These are phyloP conservation scores for Orius laevigatus DNA, from an alignment of 1,140 invertebrate genomes.

Conservation along the genomic window DNA sequence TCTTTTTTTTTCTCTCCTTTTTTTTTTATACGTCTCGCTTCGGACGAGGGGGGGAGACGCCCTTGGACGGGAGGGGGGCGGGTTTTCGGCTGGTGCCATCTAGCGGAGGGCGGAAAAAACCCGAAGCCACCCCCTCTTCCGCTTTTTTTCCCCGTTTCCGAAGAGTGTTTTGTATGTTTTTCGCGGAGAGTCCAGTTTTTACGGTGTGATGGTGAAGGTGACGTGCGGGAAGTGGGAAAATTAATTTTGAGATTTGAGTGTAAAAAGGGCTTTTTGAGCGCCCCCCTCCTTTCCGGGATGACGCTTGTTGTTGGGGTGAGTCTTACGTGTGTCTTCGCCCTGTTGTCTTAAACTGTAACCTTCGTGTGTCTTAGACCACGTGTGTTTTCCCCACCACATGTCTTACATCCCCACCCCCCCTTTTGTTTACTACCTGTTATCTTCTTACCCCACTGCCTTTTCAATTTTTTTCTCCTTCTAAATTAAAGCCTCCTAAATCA, in stretches of 20 bases:
- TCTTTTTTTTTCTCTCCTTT: background rate
- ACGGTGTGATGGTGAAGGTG: background rate
- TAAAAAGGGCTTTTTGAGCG: background rate
- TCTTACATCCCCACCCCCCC: background rate
- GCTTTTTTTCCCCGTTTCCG: background rate
- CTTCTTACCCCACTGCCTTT: too few species aligned
- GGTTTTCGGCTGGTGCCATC: slow-evolving; percentile 4
- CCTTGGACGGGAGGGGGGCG: background rate
- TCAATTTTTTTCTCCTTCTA: too few species aligned
- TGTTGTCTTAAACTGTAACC: slow-evolving; percentile 9
- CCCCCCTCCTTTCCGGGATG: background rate
- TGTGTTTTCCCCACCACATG: slow-evolving; percentile 8
- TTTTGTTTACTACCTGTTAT: too few species aligned
- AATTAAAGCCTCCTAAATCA: too few species aligned
- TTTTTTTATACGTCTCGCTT: slow-evolving; percentile 3
- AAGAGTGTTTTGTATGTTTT: slow-evolving; percentile 4
- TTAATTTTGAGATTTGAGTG: background rate
- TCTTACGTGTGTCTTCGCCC: background rate
- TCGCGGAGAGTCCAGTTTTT: background rate
- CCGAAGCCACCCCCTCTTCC: background rate
- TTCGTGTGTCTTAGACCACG: slow-evolving; percentile 11
- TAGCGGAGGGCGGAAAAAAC: slow-evolving; percentile 5
- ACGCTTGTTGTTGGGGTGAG: slow-evolving; percentile 3
- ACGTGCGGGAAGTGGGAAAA: background rate
- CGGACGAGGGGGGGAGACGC: background rate